Evolutionary conservation across 2,888 invertebrate genomes (phyloP).

Genomic region (Pachliopta kotzebuea): DNA sequence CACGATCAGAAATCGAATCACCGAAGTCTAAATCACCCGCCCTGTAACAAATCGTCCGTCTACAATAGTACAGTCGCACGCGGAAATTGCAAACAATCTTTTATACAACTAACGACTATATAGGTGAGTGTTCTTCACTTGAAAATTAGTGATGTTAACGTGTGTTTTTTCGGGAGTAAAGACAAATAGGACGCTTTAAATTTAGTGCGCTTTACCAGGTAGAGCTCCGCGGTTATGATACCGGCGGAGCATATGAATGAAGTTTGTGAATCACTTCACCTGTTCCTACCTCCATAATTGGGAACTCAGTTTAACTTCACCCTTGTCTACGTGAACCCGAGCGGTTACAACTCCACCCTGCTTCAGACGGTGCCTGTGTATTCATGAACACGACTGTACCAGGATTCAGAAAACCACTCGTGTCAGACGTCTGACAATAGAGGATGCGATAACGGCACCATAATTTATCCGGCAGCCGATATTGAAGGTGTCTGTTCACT

Average conservation of each 20-base stretch:
- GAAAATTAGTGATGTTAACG: no score
- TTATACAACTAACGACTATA: no score
- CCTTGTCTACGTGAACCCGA: conserved; percentile 13
- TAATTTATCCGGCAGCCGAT: conserved; percentile 53
- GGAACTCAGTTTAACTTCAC: conserved; percentile 3
- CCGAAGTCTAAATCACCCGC: conserved; percentile 22
- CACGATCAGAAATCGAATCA: conserved; percentile 23
- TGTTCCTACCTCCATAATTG: conserved; percentile 2
- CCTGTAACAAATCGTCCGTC: conserved; percentile 27
- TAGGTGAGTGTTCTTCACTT: no score
- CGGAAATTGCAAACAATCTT: not conserved
- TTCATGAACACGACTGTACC: conserved; percentile 20
- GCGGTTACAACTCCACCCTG: not conserved
- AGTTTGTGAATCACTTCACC: not conserved
- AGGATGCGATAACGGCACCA: conserved; percentile 49
- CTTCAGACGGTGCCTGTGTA: not conserved
- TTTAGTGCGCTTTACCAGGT: not conserved
- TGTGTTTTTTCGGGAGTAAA: no score
- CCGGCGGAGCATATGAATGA: not conserved
- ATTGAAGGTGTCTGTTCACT: conserved; percentile 42
- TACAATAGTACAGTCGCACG: conserved; percentile 16
- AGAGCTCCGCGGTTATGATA: not conserved
- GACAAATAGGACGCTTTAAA: no score
- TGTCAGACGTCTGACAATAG: conserved; percentile 42
- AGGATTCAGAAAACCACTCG: conserved; percentile 30